Conservation (phyloP, 2,888 invertebrate species). For the Macrophya annulata region DNA sequence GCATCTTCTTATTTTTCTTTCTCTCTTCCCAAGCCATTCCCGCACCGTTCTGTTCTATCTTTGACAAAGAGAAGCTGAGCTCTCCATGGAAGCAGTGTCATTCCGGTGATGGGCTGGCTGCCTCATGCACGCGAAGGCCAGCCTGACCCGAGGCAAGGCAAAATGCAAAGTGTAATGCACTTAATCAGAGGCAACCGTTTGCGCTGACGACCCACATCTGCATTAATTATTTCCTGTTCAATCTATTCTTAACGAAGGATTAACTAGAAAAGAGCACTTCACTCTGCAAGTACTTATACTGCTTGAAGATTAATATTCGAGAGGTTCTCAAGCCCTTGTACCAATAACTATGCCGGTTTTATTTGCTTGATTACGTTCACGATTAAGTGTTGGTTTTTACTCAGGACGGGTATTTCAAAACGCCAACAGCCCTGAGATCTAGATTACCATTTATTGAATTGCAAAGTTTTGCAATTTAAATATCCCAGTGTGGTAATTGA, state of each 20-base stretch:
- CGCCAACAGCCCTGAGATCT: background rate
- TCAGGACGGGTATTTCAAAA: background rate
- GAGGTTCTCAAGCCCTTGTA: slow-evolving; percentile 9
- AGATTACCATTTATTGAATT: slow-evolving; percentile 3
- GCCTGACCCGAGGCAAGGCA: slow-evolving; percentile 41
- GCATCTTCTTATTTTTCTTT: slow-evolving; percentile 53
- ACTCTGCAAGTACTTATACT: slow-evolving; percentile 14
- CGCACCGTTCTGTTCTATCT: slow-evolving; percentile 25
- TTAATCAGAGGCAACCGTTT: slow-evolving; percentile 46
- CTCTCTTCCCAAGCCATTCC: background rate
- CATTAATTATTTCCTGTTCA: slow-evolving; percentile 55
- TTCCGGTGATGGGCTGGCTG: slow-evolving; percentile 49
- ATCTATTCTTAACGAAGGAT: slow-evolving; percentile 50
- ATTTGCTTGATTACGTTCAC: slow-evolving; percentile 8
- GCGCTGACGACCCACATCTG: slow-evolving; percentile 54
- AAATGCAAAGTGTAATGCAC: slow-evolving; percentile 54
- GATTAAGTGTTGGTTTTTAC: background rate
- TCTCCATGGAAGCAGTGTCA: slow-evolving; percentile 44
- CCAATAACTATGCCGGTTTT: slow-evolving; percentile 16
- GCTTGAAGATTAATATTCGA: slow-evolving; percentile 25
- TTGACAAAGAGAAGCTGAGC: slow-evolving; percentile 41
- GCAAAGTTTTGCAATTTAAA: background rate
- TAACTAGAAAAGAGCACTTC: slow-evolving; percentile 40
- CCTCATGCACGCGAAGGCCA: slow-evolving; percentile 31
- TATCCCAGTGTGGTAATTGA: background rate